Evolutionary conservation across 2,797 vertebrate species (phyloP), one percentile per base, ranked within the genome.

Genomic region (Tympanoctomys barrerae): DNA sequence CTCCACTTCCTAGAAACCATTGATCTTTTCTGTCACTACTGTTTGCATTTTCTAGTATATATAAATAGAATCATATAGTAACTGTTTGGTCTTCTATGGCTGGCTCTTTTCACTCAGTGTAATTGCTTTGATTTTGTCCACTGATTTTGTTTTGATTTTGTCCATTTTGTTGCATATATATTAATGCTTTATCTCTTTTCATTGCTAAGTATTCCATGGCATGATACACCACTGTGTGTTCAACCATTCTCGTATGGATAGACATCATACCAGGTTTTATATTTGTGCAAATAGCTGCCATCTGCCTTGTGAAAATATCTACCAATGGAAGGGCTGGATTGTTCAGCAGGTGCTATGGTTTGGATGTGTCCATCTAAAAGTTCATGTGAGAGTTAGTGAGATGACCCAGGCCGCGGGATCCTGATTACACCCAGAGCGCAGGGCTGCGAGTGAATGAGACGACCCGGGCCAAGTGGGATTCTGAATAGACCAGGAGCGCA

Each of bases 231-330:
- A 36, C 0, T 28, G 36, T 52, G 22, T 84, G 36, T 73, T 87
- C 39, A 49, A 39, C 73, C 71, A 39, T 52, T 79, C 42, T 81
- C 36, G 26, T 79, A 7, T 3, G 57, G 70, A 42, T 62, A 57
- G 49, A 46, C 54, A n/a, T 49, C 42, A 18, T 49, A 49, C 26
- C 26, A 49, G 73, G 73, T 79, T 94, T 94, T 85, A 9, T 82
- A 79, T 62, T 39, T 77, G 22, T 62, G 80, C 16, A 8, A 31
- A 68, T 8, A 54, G 6, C 62, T 68, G 79, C 75, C 70, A 71
- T 92, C 88, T 71, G 70, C 91, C 46, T 66, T 93, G 22, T 42
- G 16, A 87, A 90, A 95, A 80, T 16, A 61, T 18, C 73, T 66
- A 84, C 68, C 16, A 71, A 64, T 24, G 9, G 82, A 91, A 77